Evolutionary conservation across 2,113 vertebrate species (phyloP), one percentile per base, ranked within the genome.

Genomic region (Sapajus apella): DNA sequence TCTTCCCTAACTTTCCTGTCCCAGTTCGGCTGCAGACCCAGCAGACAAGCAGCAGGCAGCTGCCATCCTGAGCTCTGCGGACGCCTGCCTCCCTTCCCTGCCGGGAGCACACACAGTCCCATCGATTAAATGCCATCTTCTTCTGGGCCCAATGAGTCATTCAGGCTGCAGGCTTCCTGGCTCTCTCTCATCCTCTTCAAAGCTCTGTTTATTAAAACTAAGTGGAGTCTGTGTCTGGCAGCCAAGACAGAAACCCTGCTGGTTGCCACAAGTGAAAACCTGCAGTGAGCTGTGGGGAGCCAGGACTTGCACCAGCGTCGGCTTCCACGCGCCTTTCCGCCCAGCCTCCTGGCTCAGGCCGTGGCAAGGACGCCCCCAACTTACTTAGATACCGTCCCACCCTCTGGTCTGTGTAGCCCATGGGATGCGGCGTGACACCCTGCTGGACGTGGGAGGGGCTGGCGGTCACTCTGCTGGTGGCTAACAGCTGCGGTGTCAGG

Each of bases 261-360:
- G 0, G 4, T 23, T 6, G 70, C 4, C 1, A 3, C 47, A 27
- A 58, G 68, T 17, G 1, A 40, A 5, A 21, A 6, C 81, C 61
- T 45, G 6, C 5, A 0, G n/a, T 1, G 25, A 1, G 68, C 27
- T 0, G 16, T 52, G 12, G 61, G 27, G 5, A 14, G 61, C 61
- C 12, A 5, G 17, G 18, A 37, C n/a, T 10, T 4, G 11, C 68
- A 52, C 16, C 16, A 17, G 52, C 16, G 16, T 6, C 43, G 43
- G 50, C 91, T 37, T 40, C 30, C 32, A 0, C 12, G 64, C 18
- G 18, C 17, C 66, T 16, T 27, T 40, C 32, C 14, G 13, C 2
- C 9, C 58, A 25, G 9, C n/a, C 45, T 1, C 25, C 27, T 0
- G 18, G 14, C 55, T 9, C 16, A 0, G 27, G 52, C 40, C 30